A percentile compares a stretch with the other conserved stretches of the same genome.
Conservation (phyloP, 2,113 vertebrate species). For the Cervus canadensis region DNA sequence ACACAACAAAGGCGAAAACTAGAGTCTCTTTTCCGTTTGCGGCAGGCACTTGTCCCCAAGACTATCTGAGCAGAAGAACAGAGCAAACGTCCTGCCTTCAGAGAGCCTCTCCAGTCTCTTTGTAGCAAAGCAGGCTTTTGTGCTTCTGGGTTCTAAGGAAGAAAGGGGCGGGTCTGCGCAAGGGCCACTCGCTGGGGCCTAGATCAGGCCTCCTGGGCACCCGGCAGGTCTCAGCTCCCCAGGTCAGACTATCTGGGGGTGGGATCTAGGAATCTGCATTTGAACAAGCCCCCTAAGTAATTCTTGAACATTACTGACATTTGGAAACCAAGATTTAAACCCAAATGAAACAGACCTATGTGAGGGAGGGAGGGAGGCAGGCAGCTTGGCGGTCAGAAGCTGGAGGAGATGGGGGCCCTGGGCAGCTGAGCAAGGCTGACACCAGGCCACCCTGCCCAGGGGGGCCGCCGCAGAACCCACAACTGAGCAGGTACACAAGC, state of each 20-base stretch:
- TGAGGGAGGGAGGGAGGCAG: not conserved
- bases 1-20: not conserved
- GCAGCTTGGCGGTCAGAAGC: not conserved
- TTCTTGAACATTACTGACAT: not conserved
- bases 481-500: not conserved
- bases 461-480: not conserved
- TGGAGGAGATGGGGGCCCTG: not conserved
- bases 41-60: not conserved
- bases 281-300: not conserved
- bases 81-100: not conserved
- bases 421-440: not conserved
- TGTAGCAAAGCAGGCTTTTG: not conserved
- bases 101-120: not conserved
- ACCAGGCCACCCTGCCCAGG: not conserved
- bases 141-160: not conserved
- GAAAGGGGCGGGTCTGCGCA: not conserved
- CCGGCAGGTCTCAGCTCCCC: not conserved
- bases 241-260: not conserved
- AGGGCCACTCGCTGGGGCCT: not conserved
- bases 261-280: not conserved
- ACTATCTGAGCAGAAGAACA: not conserved
- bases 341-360: not conserved
- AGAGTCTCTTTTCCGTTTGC: not conserved
- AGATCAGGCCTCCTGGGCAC: not conserved
- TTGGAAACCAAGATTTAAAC: not conserved